Conservation (phyloP, 2,888 invertebrate genomes). For the Cepaea hortensis region DNA sequence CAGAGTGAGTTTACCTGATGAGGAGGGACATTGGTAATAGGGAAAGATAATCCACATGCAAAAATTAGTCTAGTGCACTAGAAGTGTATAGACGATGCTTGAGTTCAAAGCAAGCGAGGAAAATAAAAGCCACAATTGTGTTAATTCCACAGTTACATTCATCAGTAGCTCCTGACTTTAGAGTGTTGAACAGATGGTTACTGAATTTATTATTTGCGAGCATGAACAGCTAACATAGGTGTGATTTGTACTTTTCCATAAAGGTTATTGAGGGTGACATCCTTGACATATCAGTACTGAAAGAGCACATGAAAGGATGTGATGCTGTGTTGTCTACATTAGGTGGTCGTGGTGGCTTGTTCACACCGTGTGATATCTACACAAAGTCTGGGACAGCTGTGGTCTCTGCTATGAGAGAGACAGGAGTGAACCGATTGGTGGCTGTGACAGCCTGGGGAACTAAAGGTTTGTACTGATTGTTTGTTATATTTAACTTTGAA, state of each 20-base stretch:
- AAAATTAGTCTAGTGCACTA: too few species aligned
- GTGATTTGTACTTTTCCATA: background rate
- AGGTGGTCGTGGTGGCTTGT: constrained; percentile 59
- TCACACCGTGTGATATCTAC: constrained; percentile 64
- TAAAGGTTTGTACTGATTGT: constrained; percentile 56
- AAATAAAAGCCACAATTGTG: too few species aligned
- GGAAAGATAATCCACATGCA: too few species aligned
- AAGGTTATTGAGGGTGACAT: constrained; percentile 29
- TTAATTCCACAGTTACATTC: too few species aligned
- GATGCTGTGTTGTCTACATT: constrained; percentile 69
- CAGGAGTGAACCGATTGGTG: constrained; percentile 61
- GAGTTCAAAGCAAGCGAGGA: too few species aligned
- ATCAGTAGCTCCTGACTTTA: too few species aligned
- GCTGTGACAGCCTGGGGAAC: constrained; percentile 66
- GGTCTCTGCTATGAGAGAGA: constrained; percentile 64
- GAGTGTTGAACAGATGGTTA: background rate
- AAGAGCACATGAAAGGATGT: constrained; percentile 58
- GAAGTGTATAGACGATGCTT: too few species aligned
- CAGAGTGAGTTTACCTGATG: too few species aligned
- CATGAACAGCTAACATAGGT: background rate
- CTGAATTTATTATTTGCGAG: background rate
- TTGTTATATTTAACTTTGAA: too few species aligned
- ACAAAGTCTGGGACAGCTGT: constrained; percentile 63
- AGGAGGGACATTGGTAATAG: too few species aligned
- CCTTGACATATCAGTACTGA: constrained; percentile 46